Evolutionary conservation across 2,113 vertebrate genomes (phyloP), one percentile per base, ranked within the genome.

Genomic region (Colaptes auratus): DNA sequence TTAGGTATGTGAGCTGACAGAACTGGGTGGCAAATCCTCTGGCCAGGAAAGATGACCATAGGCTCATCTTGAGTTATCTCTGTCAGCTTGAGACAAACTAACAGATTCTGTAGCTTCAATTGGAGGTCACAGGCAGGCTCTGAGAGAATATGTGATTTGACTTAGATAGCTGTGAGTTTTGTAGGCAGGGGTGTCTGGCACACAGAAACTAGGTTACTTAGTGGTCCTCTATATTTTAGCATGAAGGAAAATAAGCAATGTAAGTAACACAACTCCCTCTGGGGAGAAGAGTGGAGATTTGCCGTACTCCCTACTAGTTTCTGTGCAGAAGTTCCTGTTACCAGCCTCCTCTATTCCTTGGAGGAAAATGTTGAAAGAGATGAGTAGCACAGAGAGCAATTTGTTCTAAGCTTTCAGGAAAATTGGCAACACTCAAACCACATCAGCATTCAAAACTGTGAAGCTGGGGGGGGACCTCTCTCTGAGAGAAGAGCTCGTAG

Each of bases 341-440:
- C 33, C 72, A 58, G 48, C 36, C 36, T 95, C 33, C 23, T 10
- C 53, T 88, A 58, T 76, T 89, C 96, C 93, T 86, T 86, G 65
- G 91, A 96, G 89, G 61, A 89, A 95, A 88, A 81, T 18, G 15
- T 52, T 69, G 75, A 70, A 89, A 86, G 79, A 92, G 65, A 73
- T 80, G 72, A 56, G 33, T 72, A 89, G 87, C 7, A 5, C 27
- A 88, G 79, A 91, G 60, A 83, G 53, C 53, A 93, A 82, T 89
- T 91, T 95, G 53, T 90, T 92, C 55, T 70, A 44, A 88, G 75
- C 67, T 92, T 82, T 96, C 89, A 88, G 67, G 69, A 89, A 95
- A 93, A 95, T 74, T 83, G 69, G 69, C 61, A 91, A 81, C 48
- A 7, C 53, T 86, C 85, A 78, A 81, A 93, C 69, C 59, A 36